Base-by-base conservation (phyloP, 2,797 vertebrate genomes). In the Sebastes minor region DNA sequence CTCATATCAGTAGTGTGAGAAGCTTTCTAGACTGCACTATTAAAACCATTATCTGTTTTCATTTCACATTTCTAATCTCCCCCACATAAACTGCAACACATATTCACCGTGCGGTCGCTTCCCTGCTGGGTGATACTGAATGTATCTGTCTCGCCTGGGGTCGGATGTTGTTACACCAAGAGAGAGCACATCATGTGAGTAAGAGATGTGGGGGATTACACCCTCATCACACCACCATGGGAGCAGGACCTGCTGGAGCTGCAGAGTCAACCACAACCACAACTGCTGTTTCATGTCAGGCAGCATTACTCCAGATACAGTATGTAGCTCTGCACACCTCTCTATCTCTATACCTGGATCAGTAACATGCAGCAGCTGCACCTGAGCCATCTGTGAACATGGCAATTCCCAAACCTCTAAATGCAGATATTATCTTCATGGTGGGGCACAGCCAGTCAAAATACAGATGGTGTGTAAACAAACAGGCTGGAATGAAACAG, bases 301-400 rank as follows among this genome's bases (percentile, higher is more conserved):
- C 55, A 60, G 66, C 25, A 32, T 33, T 12, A 61, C 3, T 10
- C 33, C 65, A 67, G 55, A 53, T 30, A 62, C 35, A 76, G n/a
- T 3, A 5, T 63, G 68, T 25, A 22, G 23, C 30, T 61, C 20
- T 46, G 11, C 25, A 57, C 66, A 60, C 52, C 28, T 52, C 35
- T 52, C 14, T 32, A 22, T 52, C 49, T 66, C 6, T 16, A 22
- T n/a, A 22, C 56, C 62, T 62, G 71, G 32, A 72, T 76, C 74
- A 74, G 57, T n/a, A 30, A 60, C 35, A 60, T 35, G 38, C 38
- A 79, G 53, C 77, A 75, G 84, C 70, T 86, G 75, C 33, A 42
- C 27, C 61, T 64, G 32, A 68, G 30, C 6, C 13, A n/a, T 70
- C 57, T 66, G 33, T 35, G 6, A 78, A 78, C 52, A 63, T 38